Evolutionary conservation across 1,140 invertebrate genomes (phyloP), one percentile per base, ranked within the genome.

Genomic region (Trichonephila clavipes): DNA sequence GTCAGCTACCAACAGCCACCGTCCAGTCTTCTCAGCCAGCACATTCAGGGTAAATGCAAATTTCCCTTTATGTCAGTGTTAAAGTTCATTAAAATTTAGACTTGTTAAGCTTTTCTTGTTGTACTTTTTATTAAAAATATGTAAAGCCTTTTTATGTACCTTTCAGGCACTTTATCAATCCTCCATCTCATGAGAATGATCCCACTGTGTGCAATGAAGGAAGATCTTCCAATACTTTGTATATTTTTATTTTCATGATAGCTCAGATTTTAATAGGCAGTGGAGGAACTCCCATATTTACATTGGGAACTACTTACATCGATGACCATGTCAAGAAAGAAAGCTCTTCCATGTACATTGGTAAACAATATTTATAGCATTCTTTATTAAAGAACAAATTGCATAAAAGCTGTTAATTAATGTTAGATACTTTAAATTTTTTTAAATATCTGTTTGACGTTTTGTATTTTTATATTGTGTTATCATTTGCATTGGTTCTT

Each of bases 301-400:
- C 96, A 16, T 95, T 97, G 1, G 96, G 96, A 64, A 96, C 96
- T 21, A 96, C 96, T 6, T 97, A 97, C 94, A 96, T 97, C 90
- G 96, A 97, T 95, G 96, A 96, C 95, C 96, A 97, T 94, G 96
- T 97, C 4, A 95, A 95, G 62, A 96, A 96, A 95, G 96, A 96
- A 90, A 96, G 96, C 94, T 96, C 96, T 19, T 96, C 96, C 34
- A 95, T 96, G 91, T 97, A 96, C 94, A 95, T 97, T 85, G 96
- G 96, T 96, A 95, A 95, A 95, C 51, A 51, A 51, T 51, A 51
- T 51, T 51, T 51, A 51, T 51, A 51, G 7, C 10, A 51, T 51
- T 1, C 51, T 51, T 51, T 51, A 51, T 51, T 10, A 51, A 51
- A 5, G 51, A 51, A 51, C 4, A 51, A 51, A 51, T 51, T 51